A percentile compares a stretch with the other conserved stretches of the same genome.
These are phyloP conservation scores for Dunckerocampus dactyliophorus DNA, from an alignment of 2,113 vertebrate genomes.

Conservation along the genomic window DNA sequence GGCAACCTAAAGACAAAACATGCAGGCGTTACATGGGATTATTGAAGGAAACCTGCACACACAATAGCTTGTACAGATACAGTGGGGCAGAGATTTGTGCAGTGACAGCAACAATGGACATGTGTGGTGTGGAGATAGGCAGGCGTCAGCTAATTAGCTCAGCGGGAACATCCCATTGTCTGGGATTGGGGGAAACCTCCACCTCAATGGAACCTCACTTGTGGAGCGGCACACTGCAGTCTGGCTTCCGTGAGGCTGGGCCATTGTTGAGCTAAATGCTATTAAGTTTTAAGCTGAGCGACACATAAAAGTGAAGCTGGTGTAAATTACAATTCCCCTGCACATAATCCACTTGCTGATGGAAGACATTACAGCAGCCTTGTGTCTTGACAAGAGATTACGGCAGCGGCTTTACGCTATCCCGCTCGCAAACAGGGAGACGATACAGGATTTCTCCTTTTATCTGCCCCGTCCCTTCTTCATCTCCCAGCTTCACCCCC, in stretches of 20 bases:
- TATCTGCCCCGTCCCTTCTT: conserved; percentile 62
- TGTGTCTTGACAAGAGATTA: conserved; percentile 81
- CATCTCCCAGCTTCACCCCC: conserved; percentile 18
- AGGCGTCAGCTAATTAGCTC: conserved; percentile 74
- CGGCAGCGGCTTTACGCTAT: conserved; percentile 61
- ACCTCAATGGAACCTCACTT: conserved; percentile 70
- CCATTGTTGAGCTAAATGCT: conserved; percentile 76
- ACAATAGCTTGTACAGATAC: conserved; percentile 66
- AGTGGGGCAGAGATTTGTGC: conserved; percentile 53
- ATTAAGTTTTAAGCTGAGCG: conserved; percentile 74
- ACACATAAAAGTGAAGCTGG: conserved; percentile 76
- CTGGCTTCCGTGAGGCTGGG: conserved; percentile 59
- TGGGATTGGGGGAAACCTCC: conserved; percentile 40
- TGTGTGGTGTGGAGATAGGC: conserved; percentile 76
- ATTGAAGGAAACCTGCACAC: conserved; percentile 61
- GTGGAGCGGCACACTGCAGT: conserved; percentile 68
- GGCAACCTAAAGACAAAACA: conserved; percentile 59
- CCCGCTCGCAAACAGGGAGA: conserved; percentile 57
- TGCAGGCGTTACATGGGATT: conserved; percentile 73
- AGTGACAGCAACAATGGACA: conserved; percentile 69
- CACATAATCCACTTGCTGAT: conserved; percentile 77
- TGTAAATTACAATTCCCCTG: conserved; percentile 77
- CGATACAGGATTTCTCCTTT: conserved; percentile 67
- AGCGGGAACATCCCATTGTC: conserved; percentile 68
- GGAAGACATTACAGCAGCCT: conserved; percentile 75